Evolutionary conservation across 2,113 vertebrate genomes (phyloP).

Genomic region (Forbesichthys agassizii): DNA sequence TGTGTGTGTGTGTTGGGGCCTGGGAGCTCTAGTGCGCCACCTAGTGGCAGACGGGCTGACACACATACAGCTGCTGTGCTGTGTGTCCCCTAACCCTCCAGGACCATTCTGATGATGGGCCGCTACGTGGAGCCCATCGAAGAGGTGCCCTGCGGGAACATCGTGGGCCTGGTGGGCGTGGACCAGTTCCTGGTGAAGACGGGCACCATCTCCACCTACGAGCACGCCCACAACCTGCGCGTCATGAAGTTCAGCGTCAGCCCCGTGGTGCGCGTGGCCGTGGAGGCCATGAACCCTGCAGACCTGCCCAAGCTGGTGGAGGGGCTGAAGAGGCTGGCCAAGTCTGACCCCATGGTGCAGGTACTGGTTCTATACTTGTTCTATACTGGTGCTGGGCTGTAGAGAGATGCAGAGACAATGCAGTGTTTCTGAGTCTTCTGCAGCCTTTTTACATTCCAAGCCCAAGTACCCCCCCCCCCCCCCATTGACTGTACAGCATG

Average conservation of each 20-base stretch:
- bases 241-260: slow-evolving; percentile 99
- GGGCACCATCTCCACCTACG: slow-evolving; percentile 92
- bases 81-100: slow-evolving; percentile 34
- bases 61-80: no score
- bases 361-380: no score
- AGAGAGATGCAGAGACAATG: no score
- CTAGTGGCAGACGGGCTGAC: no score
- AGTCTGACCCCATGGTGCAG: slow-evolving; percentile 96
- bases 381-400: no score
- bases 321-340: slow-evolving; percentile 92
- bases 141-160: slow-evolving; percentile 96
- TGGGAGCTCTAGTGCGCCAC: no score
- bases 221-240: slow-evolving; percentile 94
- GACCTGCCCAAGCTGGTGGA: slow-evolving; percentile 96
- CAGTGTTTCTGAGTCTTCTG: no score
- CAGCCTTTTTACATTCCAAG: no score
- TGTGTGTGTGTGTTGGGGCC: no score
- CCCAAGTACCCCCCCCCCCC: no score
- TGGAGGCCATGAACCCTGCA: slow-evolving; percentile 91
- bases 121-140: slow-evolving; percentile 93
- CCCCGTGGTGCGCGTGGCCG: slow-evolving; percentile 91
- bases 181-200: slow-evolving; percentile 96
- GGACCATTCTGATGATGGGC: slow-evolving; percentile 98
- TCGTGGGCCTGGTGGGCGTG: slow-evolving; percentile 92
- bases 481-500: no score